These are phyloP conservation scores for Acanthosoma haemorrhoidale DNA, from an alignment of 2,888 invertebrate species.

Conservation along the genomic window DNA sequence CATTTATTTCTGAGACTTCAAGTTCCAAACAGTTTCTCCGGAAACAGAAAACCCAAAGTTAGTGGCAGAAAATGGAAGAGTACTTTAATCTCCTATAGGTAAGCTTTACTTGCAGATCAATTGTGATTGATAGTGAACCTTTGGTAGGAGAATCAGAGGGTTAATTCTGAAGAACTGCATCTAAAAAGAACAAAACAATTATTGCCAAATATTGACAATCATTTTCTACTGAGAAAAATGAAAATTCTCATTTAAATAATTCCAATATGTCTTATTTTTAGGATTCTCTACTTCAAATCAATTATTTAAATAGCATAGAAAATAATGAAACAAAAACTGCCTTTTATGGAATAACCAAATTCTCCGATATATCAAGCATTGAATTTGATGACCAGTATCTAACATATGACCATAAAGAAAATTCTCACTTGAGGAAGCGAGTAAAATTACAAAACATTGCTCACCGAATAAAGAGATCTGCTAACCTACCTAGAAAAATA, in stretches of 20 bases:
- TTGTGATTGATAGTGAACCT: too few species aligned
- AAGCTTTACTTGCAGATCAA: too few species aligned
- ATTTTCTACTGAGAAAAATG: too few species aligned
- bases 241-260: background rate
- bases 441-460: background rate
- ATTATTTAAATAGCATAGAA: constrained; percentile 49
- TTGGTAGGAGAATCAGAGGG: too few species aligned
- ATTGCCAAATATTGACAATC: too few species aligned
- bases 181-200: too few species aligned
- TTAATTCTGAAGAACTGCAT: too few species aligned
- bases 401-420: constrained; percentile 21
- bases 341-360: constrained; percentile 56
- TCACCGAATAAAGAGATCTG: constrained; percentile 40
- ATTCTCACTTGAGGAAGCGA: background rate
- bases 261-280: constrained; percentile 43
- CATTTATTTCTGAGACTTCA: too few species aligned
- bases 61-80: too few species aligned
- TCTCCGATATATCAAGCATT: constrained; percentile 57
- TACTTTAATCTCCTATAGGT: too few species aligned
- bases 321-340: constrained; percentile 49
- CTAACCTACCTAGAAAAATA: constrained; percentile 31
- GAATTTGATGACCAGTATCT: constrained; percentile 55
- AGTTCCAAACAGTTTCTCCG: too few species aligned
- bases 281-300: constrained; percentile 52
- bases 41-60: too few species aligned